Conservation (phyloP, 2,888 invertebrate species). For the Drosophila borborema region DNA sequence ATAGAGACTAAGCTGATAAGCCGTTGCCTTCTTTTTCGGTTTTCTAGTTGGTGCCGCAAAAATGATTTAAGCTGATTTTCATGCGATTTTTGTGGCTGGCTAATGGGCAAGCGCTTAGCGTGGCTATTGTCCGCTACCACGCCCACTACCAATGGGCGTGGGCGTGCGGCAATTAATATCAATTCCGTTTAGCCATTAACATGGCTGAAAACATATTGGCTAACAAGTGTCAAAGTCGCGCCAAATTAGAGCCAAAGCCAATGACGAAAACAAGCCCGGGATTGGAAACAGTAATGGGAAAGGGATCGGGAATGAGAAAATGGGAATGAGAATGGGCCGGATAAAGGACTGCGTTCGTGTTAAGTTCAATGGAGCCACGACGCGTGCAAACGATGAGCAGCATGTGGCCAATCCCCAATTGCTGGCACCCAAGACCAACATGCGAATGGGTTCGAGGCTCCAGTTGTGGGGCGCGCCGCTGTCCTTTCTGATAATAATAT, state of each 20-base stretch:
- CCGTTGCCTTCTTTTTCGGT: slow-evolving; percentile 40
- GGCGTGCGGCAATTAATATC: slow-evolving; percentile 72
- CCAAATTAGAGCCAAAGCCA: slow-evolving; percentile 77
- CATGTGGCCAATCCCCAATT: slow-evolving; percentile 76
- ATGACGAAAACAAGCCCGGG: slow-evolving; percentile 30
- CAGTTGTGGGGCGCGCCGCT: slow-evolving; percentile 59
- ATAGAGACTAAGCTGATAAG: slow-evolving; percentile 47
- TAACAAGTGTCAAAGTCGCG: slow-evolving; percentile 81
- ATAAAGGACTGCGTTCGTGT: slow-evolving; percentile 8
- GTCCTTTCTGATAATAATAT: slow-evolving; percentile 77
- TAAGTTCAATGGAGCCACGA: slow-evolving; percentile 42
- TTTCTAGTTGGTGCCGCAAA: slow-evolving; percentile 25
- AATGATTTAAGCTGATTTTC: slow-evolving; percentile 77
- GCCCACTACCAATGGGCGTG: slow-evolving; percentile 49
- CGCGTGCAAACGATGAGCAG: slow-evolving; percentile 63
- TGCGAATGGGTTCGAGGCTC: slow-evolving; percentile 55
- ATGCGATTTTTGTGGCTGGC: slow-evolving; percentile 48
- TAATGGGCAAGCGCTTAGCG: slow-evolving; percentile 56
- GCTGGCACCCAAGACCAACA: slow-evolving; percentile 21
- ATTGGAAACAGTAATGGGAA: slow-evolving; percentile 37
- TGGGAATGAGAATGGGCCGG: slow-evolving; percentile 3
- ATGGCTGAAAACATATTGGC: slow-evolving; percentile 78
- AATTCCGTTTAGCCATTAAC: slow-evolving; percentile 78
- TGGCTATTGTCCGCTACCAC: slow-evolving; percentile 38
- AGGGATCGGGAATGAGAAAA: neutral